phyloP scores from a whole-genome alignment of 2,888 invertebrate genomes.

The Eumerus sabulonum region DNA sequence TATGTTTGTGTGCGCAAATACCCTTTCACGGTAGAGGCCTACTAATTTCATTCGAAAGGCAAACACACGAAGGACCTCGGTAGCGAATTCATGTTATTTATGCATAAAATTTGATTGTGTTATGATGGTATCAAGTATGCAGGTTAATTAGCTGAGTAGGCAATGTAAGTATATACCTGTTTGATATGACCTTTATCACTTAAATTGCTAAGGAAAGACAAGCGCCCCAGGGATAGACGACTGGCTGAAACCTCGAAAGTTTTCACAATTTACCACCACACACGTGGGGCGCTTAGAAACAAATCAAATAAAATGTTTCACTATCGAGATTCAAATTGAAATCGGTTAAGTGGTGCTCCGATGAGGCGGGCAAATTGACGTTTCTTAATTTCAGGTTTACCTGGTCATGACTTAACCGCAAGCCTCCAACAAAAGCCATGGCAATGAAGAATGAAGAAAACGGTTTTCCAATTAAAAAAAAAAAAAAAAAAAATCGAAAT shows the following conservation, averaged over 20 bases:
- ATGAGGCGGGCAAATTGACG: too few species aligned
- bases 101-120: slow-evolving; percentile 56
- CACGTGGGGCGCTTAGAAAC: background rate
- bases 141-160: slow-evolving; percentile 61
- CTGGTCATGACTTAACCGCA: slow-evolving; percentile 19
- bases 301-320: background rate
- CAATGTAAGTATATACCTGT: background rate
- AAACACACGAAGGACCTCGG: slow-evolving; percentile 46
- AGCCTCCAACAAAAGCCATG: slow-evolving; percentile 5
- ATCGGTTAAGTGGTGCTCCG: too few species aligned
- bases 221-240: too few species aligned
- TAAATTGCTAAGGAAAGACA: slow-evolving; percentile 7
- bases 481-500: too few species aligned
- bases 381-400: background rate
- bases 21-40: slow-evolving; percentile 17
- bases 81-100: slow-evolving; percentile 42
- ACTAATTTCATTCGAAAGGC: slow-evolving; percentile 37
- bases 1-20: background rate
- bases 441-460: slow-evolving; percentile 17
- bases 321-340: too few species aligned
- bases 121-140: slow-evolving; percentile 58
- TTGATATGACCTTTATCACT: slow-evolving; percentile 11
- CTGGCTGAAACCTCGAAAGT: slow-evolving; percentile 4
- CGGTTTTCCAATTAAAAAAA: slow-evolving; percentile 55
- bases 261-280: background rate